phyloP scores from a whole-genome alignment of 2,888 invertebrate species.

The Dysmachus trigonus region DNA sequence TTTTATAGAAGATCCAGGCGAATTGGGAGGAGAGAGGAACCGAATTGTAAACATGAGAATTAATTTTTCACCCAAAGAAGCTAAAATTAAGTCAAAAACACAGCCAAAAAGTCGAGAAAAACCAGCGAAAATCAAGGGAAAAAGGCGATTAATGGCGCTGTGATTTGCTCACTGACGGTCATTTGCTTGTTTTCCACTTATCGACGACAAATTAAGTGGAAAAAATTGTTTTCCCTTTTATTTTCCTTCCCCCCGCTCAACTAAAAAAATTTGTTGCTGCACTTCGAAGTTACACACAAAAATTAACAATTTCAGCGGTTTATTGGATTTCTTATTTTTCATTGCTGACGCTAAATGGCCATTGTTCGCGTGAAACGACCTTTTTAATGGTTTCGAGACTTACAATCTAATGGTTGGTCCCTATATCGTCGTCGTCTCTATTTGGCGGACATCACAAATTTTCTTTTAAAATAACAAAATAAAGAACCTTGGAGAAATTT shows the following conservation, averaged over 20 bases:
- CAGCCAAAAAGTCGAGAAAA: not conserved
- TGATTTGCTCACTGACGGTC: constrained; percentile 27
- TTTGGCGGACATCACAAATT: not conserved
- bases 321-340: not conserved
- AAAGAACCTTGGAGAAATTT: not conserved
- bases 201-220: not conserved
- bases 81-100: constrained; percentile 19
- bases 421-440: not conserved
- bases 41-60: constrained; percentile 16
- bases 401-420: not conserved
- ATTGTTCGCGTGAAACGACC: not conserved
- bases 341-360: not conserved
- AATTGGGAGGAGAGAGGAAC: not conserved
- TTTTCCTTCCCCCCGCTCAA: too few species aligned
- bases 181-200: constrained; percentile 34
- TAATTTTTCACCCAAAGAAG: constrained; percentile 15
- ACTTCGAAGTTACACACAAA: not conserved
- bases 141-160: constrained; percentile 7
- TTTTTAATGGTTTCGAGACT: not conserved
- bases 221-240: constrained; percentile 25
- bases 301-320: constrained; percentile 5
- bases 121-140: not conserved
- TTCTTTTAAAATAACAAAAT: not conserved
- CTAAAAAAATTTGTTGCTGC: constrained; percentile 12
- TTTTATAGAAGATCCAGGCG: not conserved